Base-by-base conservation (phyloP, 2,888 invertebrate genomes). In the Bombylius major region DNA sequence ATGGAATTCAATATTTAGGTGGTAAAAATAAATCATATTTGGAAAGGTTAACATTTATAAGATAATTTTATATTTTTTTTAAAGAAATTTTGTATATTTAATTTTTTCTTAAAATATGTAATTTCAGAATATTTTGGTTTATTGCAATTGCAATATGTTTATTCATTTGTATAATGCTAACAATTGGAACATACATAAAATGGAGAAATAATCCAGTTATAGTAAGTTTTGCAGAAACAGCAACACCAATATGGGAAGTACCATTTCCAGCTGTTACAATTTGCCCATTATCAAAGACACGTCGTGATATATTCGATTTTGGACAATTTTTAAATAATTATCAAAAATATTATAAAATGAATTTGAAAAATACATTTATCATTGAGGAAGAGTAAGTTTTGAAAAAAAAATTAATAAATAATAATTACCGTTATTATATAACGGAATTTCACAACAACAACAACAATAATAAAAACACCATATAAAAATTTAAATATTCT, bases 201-300 rank as follows among this genome's bases (percentile, higher is more conserved):
- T 83, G 82, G 82, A 76, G 79, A 52, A 76, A 77, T 57, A 80
- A 78, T 60, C 83, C 83, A 0, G 82, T 84, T 2, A 81, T 83
- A 56, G 82, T 83, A 9, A 82, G 82, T 64, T 83, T 84, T 65
- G 82, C 83, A 4, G 81, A 82, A 68, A 80, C 79, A 51, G 78
- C 82, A 1, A 83, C 82, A 13, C 62, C 63, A n/a, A 58, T 63
- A 13, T 60, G 60, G 57, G 65, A 78, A 75, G 77, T 79, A 60
- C 80, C 80, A 2, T 80, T 79, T 63, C 80, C 80, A 39, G 78
- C 80, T 8, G 77, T 80, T 14, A 80, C 79, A 1, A 71, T 82
- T 42, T 82, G 82, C 64, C 78, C 79, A 44, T 80, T 81, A 68
- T 82, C 81, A 1, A 84, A 84, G 67, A 75, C 80, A 1, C 75